These are phyloP conservation scores for Holocentrus rufus DNA, from an alignment of 2,797 vertebrate genomes.

Conservation along the genomic window DNA sequence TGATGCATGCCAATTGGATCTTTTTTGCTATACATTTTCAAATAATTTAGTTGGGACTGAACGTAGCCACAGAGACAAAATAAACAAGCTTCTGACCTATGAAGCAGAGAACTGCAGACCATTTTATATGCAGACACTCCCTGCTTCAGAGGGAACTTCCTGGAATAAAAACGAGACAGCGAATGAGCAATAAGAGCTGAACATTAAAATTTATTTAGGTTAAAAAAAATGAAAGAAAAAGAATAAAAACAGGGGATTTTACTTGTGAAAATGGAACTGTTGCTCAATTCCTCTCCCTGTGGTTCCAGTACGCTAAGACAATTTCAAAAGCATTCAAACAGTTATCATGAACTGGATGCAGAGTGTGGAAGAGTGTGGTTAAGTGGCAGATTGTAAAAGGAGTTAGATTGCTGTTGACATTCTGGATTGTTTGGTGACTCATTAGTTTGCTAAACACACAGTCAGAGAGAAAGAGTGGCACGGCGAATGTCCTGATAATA, in stretches of 20 bases:
- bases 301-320: slow-evolving; percentile 68
- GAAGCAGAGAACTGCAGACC: slow-evolving; percentile 99
- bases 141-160: slow-evolving; percentile 99
- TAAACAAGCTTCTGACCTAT: slow-evolving; percentile 99
- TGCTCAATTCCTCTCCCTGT: slow-evolving; percentile 15
- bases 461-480: slow-evolving; percentile 33
- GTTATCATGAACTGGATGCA: slow-evolving; percentile 56
- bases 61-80: slow-evolving; percentile 99
- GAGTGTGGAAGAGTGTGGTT: slow-evolving; percentile 41
- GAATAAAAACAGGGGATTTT: slow-evolving; percentile 48
- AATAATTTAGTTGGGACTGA: slow-evolving; percentile 88
- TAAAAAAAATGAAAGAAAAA: slow-evolving; percentile 24
- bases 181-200: slow-evolving; percentile 98
- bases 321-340: slow-evolving; percentile 69
- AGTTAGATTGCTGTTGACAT: slow-evolving; percentile 58
- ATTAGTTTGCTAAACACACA: slow-evolving; percentile 62
- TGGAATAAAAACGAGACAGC: slow-evolving; percentile 99
- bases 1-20: slow-evolving; percentile 75
- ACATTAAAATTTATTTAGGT: slow-evolving; percentile 88
- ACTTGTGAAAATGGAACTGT: slow-evolving; percentile 66
- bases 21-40: slow-evolving; percentile 64
- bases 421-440: slow-evolving; percentile 58
- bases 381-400: slow-evolving; percentile 50
- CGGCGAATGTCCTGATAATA: slow-evolving; percentile 18
- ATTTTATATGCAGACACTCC: slow-evolving; percentile 99